These are phyloP conservation scores for Hemibagrus wyckioides DNA, from an alignment of 2,113 vertebrate species.

Conservation along the genomic window DNA sequence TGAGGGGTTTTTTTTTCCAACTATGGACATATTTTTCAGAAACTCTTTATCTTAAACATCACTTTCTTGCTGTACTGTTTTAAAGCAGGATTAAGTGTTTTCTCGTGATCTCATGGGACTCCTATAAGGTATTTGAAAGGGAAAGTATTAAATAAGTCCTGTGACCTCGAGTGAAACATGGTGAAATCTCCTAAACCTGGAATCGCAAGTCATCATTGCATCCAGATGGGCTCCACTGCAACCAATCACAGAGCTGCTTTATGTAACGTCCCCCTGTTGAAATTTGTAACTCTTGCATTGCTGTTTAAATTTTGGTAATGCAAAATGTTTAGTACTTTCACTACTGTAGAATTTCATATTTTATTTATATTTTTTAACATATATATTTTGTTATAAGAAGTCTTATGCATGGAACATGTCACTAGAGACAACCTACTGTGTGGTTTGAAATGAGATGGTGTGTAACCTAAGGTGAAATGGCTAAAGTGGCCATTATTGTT, in stretches of 20 bases:
- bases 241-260: constrained; percentile 72
- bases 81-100: neutral
- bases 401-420: neutral
- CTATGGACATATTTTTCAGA: neutral
- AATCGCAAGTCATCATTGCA: constrained; percentile 68
- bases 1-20: neutral
- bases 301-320: neutral
- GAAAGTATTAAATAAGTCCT: constrained; percentile 31
- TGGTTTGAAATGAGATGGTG: neutral
- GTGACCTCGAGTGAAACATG: constrained; percentile 30
- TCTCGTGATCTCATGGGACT: constrained; percentile 4
- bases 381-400: neutral
- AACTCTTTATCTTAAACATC: neutral
- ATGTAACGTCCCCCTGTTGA: constrained; percentile 65
- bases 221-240: constrained; percentile 68
- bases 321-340: neutral
- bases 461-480: neutral
- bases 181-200: constrained; percentile 56
- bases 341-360: neutral
- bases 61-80: neutral
- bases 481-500: neutral
- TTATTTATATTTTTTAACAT: neutral
- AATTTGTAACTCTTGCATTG: neutral
- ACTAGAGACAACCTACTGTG: neutral
- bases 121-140: neutral